Conservation (phyloP, 2,888 invertebrate genomes). For the Chirona hameri region DNA sequence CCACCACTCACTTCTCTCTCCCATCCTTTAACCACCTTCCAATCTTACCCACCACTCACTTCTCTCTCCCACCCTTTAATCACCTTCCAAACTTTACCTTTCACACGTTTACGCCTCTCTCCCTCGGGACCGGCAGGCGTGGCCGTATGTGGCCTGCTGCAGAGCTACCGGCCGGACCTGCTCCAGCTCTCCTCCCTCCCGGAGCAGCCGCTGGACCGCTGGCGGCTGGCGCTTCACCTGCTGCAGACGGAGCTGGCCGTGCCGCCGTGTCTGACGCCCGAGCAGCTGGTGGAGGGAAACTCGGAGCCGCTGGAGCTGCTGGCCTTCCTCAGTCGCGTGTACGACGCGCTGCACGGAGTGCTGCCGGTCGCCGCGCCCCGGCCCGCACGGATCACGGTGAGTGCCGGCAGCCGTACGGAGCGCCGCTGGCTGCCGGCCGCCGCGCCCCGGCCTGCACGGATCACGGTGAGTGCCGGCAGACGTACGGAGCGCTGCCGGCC, state of each 20-base stretch:
- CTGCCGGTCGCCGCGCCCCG: neutral
- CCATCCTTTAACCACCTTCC: too few relatives aligned
- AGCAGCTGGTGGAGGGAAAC: constrained; percentile 66
- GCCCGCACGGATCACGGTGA: constrained; percentile 53
- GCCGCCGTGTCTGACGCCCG: constrained; percentile 58
- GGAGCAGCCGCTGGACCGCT: constrained; percentile 61
- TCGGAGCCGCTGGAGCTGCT: constrained; percentile 67
- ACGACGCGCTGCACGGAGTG: constrained; percentile 84
- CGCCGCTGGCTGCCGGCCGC: too few relatives aligned
- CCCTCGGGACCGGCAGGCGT: constrained; percentile 48
- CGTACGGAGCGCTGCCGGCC: too few relatives aligned
- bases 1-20: too few relatives aligned
- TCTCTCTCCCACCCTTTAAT: too few relatives aligned
- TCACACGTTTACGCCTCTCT: too few relatives aligned
- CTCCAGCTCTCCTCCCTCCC: constrained; percentile 57
- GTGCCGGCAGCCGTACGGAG: too few relatives aligned
- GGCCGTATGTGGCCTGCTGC: constrained; percentile 68
- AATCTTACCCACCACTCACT: too few relatives aligned
- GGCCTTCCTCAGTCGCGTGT: constrained; percentile 81
- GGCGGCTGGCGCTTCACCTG: constrained; percentile 76
- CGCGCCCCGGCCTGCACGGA: too few relatives aligned
- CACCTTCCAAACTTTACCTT: too few relatives aligned
- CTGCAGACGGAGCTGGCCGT: constrained; percentile 79
- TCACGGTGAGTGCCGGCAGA: neutral
- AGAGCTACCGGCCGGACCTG: constrained; percentile 85